Evolutionary conservation across 1,140 invertebrate genomes (phyloP).

Genomic region (Sycophila sp.): DNA sequence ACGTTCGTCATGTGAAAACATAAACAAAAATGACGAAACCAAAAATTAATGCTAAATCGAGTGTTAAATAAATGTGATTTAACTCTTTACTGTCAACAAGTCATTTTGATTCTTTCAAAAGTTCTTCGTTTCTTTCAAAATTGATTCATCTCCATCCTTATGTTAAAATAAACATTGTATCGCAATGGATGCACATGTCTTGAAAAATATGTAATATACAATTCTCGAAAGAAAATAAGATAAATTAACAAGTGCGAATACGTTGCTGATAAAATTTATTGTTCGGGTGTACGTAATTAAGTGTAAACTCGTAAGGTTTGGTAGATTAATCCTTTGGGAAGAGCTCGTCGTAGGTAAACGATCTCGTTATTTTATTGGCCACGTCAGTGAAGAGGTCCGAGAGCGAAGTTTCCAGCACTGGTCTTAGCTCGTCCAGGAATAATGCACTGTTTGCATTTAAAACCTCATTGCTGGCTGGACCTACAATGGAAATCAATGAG

Average conservation of each 20-base stretch:
- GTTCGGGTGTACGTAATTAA: neutral
- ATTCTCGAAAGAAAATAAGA: too few relatives aligned
- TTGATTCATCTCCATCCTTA: too few relatives aligned
- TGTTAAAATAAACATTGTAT: too few relatives aligned
- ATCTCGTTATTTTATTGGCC: constrained; percentile 74
- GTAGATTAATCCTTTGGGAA: constrained; percentile 67
- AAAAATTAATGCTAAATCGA: neutral
- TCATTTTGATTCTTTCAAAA: neutral
- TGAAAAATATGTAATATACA: too few relatives aligned
- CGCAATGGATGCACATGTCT: too few relatives aligned
- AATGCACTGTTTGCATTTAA: constrained; percentile 72
- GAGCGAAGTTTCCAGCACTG: constrained; percentile 71
- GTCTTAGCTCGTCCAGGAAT: constrained; percentile 73
- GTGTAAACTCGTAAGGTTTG: neutral
- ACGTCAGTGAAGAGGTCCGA: constrained; percentile 74
- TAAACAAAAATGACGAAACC: constrained; percentile 1
- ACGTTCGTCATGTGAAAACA: neutral
- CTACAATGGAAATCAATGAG: constrained; percentile 41
- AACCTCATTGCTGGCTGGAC: constrained; percentile 60
- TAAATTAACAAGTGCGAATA: neutral
- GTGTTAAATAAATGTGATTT: constrained; percentile 31
- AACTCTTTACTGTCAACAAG: neutral
- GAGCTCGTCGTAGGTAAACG: constrained; percentile 76
- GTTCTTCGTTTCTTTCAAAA: neutral
- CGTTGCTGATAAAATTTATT: neutral